Conservation (phyloP, 2,797 vertebrate species). For the Scolopax rusticola region DNA sequence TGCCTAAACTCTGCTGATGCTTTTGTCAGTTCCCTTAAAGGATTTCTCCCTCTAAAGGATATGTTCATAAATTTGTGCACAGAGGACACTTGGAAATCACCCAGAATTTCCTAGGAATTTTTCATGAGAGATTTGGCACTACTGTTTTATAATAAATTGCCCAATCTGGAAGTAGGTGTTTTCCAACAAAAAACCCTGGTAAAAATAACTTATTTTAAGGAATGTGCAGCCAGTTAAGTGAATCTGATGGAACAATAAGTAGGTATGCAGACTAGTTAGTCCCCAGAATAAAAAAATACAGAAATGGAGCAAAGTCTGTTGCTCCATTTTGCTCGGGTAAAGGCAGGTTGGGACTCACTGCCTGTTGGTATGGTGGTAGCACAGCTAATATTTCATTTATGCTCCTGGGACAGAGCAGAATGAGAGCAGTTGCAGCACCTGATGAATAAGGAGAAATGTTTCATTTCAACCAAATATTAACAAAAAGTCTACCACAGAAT, state of each 20-base stretch:
- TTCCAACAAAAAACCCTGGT: neutral
- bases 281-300: neutral
- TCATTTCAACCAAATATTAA: neutral
- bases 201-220: neutral
- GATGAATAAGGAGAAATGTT: neutral
- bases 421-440: neutral
- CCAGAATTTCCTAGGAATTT: constrained; percentile 32
- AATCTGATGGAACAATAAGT: neutral
- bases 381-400: neutral
- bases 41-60: neutral
- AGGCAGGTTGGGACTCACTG: neutral
- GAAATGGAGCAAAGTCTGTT: neutral
- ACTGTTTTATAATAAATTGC: neutral
- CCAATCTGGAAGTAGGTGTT: neutral
- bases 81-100: constrained; percentile 18
- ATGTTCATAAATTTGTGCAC: neutral
- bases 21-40: neutral
- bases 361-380: neutral
- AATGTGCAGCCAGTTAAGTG: neutral
- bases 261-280: neutral
- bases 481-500: neutral
- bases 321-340: neutral
- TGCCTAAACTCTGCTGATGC: neutral
- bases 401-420: neutral
- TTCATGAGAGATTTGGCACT: neutral